Evolutionary conservation across 1,140 invertebrate species (phyloP), one percentile per base, ranked within the genome.

Genomic region (Marisa cornuarietis): DNA sequence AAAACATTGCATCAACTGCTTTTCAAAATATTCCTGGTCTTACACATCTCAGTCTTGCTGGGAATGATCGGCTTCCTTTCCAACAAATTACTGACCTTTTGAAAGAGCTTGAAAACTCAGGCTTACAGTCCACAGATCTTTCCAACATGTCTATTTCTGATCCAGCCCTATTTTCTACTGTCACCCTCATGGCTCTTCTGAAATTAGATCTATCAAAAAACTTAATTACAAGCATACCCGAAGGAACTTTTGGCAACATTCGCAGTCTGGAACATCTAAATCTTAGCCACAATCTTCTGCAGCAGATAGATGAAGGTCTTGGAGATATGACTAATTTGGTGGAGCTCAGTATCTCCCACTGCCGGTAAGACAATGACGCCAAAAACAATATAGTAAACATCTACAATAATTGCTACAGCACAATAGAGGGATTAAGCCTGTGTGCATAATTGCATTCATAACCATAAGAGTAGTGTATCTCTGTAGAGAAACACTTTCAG

Each of bases 261-360:
- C 69, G 80, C 63, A 82, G 68, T 42, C 77, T 86, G 31, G 51
- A 68, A 1, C 63, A 63, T 1, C 71, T 87, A 58, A 71, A 83
- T 16, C 22, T 86, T 11, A 84, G 80, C 65, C 31, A 83, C n/a
- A 88, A 88, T 61, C 61, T 76, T n/a, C 42, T 88, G 24, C 75
- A 66, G 8, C 49, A 58, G 4, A 58, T 85, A 3, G 66, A 71
- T 16, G 42, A 31, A 26, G 77, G 80, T 14, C 76, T 85, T 42
- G 62, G 71, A 14, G 77, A 81, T 71, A 77, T 88, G 13, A 51
- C 24, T 22, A 83, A 81, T 26, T 75, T 88, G 16, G 66, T 79
- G 58, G 72, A 82, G 66, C 79, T 88, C 20, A 85, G 87, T 77
- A 63, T 87, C 8, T 88, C 87, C 16, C 71, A 84, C 71, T 68